Evolutionary conservation across 2,888 invertebrate species (phyloP), one percentile per base, ranked within the genome.

Genomic region (Aproaerema taeniolella): DNA sequence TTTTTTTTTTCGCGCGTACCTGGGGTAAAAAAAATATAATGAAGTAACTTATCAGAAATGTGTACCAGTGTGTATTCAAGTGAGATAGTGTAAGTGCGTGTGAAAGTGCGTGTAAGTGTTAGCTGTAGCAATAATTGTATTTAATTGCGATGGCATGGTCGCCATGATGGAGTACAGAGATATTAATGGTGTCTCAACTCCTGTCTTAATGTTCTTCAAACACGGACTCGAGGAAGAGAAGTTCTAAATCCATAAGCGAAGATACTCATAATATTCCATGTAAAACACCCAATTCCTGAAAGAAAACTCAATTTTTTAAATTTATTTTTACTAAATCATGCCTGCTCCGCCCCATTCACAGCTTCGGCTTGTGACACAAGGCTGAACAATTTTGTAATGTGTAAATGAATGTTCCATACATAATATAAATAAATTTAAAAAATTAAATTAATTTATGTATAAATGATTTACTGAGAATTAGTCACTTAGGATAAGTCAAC

Each of bases 151-250:
- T 53, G 97, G 96, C 53, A 93, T 96, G 92, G 94, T 98, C n/a
- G 96, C 93, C 46, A 89, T 98, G 72, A 90, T 95, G 83, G 97
- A 97, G 77, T 98, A 97, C 82, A 92, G 96, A 72, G 97, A 97
- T 46, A 91, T 95, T 44, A 90, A 95, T 56, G 95, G 94, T 36
- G 89, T 91, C 2, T 92, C 92, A 52, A 89, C 93, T 37, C 98
- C 98, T 36, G 92, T 96, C 56, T 88, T 98, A 75, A 95, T 97
- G 94, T 96, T 97, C 87, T 96, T 96, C 88, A 98, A 97, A 85
- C 97, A 98, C 62, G 98, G 97, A 49, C 90, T 98, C 47, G 91
- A 93, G 41, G 97, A 97, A 78, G 98, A 98, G 87, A 98, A 99
- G 87, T 95, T 95, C 88, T 97, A 95, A 83, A 42, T 61, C 62